Percentiles rank a stretch among this genome's conserved stretches.
Evolutionary conservation across 2,797 vertebrate genomes (phyloP).

Genomic region (Neoniphon sammara): DNA sequence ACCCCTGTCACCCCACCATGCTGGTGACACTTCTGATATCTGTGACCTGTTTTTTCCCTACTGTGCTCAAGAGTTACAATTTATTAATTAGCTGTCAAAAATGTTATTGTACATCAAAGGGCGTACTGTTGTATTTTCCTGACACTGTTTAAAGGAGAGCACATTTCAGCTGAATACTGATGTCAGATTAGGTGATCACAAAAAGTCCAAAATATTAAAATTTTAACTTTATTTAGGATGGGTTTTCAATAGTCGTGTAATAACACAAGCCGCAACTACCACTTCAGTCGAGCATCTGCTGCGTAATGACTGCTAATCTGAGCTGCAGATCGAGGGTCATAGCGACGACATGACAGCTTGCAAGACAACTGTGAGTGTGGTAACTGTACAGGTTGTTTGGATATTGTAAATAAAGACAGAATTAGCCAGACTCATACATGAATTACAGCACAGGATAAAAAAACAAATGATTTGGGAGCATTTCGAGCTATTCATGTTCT

Average conservation of each 20-base stretch:
- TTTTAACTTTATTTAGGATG: slow-evolving; percentile 8
- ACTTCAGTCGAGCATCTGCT: slow-evolving; percentile 31
- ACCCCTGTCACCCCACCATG: background rate
- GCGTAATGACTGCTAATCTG: background rate
- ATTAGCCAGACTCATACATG: slow-evolving; percentile 25
- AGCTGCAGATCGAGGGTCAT: slow-evolving; percentile 5
- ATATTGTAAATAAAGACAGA: slow-evolving; percentile 26
- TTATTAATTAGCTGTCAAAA: slow-evolving; percentile 58
- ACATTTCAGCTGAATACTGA: slow-evolving; percentile 39
- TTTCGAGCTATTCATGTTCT: slow-evolving; percentile 5
- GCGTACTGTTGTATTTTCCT: slow-evolving; percentile 21
- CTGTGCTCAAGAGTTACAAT: slow-evolving; percentile 34
- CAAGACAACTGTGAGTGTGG: background rate
- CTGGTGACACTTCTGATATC: slow-evolving; percentile 2
- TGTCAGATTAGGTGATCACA: background rate
- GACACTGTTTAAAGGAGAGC: slow-evolving; percentile 15
- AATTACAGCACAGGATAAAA: slow-evolving; percentile 8
- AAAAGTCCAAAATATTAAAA: slow-evolving; percentile 12
- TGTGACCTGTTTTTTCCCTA: slow-evolving; percentile 39
- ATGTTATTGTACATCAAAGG: slow-evolving; percentile 23
- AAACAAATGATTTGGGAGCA: slow-evolving; percentile 3
- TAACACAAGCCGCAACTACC: slow-evolving; percentile 9
- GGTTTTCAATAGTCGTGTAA: slow-evolving; percentile 17
- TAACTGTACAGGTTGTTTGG: slow-evolving; percentile 7
- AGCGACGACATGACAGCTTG: slow-evolving; percentile 13